These are phyloP conservation scores for Conus betulinus DNA, from an alignment of 1,140 invertebrate species.

Conservation along the genomic window DNA sequence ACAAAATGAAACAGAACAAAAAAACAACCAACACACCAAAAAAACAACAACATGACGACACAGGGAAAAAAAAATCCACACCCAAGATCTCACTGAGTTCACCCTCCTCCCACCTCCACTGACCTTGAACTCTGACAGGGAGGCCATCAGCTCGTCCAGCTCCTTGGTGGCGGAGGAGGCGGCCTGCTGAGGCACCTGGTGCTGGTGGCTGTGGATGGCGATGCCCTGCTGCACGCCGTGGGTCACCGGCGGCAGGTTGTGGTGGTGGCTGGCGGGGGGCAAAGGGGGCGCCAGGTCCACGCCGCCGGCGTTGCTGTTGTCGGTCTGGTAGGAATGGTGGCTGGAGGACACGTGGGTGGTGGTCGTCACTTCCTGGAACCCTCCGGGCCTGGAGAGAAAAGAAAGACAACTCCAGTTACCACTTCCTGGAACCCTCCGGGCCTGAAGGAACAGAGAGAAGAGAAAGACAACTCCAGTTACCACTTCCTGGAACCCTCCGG, in stretches of 20 bases:
- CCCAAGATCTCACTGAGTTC: neutral
- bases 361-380: neutral
- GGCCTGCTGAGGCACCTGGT: slow-evolving; percentile 42
- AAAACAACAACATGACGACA: neutral
- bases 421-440: no score
- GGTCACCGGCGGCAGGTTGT: neutral
- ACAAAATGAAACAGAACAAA: neutral
- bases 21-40: neutral
- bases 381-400: neutral
- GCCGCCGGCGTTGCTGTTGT: neutral
- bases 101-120: neutral
- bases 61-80: neutral
- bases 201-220: neutral
- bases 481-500: no score
- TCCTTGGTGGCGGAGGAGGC: slow-evolving; percentile 88
- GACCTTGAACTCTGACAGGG: slow-evolving; percentile 97
- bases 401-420: no score
- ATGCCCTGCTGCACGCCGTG: neutral
- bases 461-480: no score
- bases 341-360: neutral
- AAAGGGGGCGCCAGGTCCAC: neutral
- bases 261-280: slow-evolving; percentile 8
- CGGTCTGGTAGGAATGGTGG: slow-evolving; percentile 33
- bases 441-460: no score
- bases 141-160: slow-evolving; percentile 97